Percentiles rank a stretch among this genome's conserved stretches.
These are phyloP conservation scores for Hystrix cristata DNA, from an alignment of 2,113 vertebrate genomes.

Conservation along the genomic window DNA sequence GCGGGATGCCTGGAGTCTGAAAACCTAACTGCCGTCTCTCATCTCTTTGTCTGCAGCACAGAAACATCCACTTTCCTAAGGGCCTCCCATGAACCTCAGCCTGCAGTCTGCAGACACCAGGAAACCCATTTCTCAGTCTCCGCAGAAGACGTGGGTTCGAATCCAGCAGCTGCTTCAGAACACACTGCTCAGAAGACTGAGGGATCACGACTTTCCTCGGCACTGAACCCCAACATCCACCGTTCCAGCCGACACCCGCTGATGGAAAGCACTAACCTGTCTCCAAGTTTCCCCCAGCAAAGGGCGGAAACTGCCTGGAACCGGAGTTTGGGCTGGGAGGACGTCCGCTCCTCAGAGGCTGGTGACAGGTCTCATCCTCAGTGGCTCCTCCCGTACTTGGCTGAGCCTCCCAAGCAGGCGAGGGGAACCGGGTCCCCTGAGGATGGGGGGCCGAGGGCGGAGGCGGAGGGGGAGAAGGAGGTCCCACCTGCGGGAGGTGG, in stretches of 20 bases:
- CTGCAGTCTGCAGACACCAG: background rate
- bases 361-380: constrained; percentile 66
- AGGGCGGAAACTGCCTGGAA: constrained; percentile 58
- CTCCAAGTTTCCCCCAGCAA: constrained; percentile 53
- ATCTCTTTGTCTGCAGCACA: background rate
- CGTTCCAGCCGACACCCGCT: background rate
- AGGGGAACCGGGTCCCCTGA: constrained; percentile 36
- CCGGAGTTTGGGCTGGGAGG: constrained; percentile 63
- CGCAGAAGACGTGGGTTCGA: background rate
- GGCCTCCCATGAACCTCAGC: background rate
- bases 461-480: constrained; percentile 64
- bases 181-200: background rate
- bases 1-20: background rate
- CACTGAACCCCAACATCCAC: background rate
- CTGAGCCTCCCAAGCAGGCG: constrained; percentile 66
- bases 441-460: constrained; percentile 53
- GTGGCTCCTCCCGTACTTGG: constrained; percentile 61
- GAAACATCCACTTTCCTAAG: background rate
- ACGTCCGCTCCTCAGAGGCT: constrained; percentile 74
- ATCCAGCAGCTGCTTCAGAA: background rate
- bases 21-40: background rate
- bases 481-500: constrained; percentile 83
- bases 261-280: constrained; percentile 75
- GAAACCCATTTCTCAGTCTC: constrained; percentile 32
- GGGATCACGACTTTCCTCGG: background rate